phyloP scores from a whole-genome alignment of 2,113 vertebrate genomes.

The Pachycephala philippinensis region DNA sequence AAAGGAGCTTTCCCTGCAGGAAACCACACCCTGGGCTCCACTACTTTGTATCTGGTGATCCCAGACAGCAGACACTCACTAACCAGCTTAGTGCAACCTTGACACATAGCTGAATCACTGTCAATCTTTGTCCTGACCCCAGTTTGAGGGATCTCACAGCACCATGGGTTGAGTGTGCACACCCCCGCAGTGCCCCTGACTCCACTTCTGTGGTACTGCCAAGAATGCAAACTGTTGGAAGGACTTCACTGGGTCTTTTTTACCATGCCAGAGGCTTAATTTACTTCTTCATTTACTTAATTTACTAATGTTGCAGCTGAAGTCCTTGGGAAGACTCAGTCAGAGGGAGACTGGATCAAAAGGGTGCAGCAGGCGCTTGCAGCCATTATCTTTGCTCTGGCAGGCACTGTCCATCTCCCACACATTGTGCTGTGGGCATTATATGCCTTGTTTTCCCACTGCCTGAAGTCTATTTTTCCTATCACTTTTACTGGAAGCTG shows the following conservation, averaged over 20 bases:
- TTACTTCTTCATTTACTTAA: background rate
- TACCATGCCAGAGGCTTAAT: background rate
- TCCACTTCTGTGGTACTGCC: background rate
- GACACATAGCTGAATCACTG: background rate
- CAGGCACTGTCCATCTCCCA: background rate
- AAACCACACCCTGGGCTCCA: background rate
- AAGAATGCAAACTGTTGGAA: background rate
- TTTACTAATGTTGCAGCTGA: background rate
- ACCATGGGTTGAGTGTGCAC: background rate
- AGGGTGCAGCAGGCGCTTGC: background rate
- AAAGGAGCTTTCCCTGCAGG: background rate
- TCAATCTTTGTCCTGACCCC: background rate
- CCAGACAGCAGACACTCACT: background rate
- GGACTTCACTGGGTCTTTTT: background rate
- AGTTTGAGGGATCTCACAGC: background rate
- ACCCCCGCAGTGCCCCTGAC: background rate
- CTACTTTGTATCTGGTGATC: background rate
- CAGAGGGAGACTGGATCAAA: background rate
- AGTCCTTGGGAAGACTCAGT: background rate
- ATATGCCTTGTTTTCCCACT: background rate
- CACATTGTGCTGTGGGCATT: background rate
- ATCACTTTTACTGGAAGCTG: constrained; percentile 6
- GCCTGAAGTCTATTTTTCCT: background rate
- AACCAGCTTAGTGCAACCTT: background rate
- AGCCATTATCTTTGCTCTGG: background rate